Evolutionary conservation across 2,113 vertebrate species (phyloP).

Genomic region (Lates calcarifer): DNA sequence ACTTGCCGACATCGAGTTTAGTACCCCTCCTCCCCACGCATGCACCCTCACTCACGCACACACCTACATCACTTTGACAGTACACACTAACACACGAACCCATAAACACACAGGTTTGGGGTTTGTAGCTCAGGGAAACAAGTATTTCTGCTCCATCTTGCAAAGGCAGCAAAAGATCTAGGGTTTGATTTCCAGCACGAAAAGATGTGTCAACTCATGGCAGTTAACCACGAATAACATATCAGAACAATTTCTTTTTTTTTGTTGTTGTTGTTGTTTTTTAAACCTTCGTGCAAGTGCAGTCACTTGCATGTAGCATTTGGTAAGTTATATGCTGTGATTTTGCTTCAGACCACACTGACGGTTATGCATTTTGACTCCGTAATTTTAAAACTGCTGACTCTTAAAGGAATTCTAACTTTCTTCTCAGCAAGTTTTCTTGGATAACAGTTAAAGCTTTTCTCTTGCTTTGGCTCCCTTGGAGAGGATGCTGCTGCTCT

Average conservation of each 20-base stretch:
- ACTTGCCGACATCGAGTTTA: conserved; percentile 59
- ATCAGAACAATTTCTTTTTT: background rate
- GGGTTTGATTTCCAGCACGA: background rate
- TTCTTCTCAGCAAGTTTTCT: background rate
- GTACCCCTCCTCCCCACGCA: conserved; percentile 27
- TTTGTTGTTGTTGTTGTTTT: no score
- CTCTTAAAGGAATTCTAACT: background rate
- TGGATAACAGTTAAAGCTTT: background rate
- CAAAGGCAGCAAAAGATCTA: background rate
- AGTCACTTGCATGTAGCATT: background rate
- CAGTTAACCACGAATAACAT: background rate
- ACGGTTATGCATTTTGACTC: background rate
- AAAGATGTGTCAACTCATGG: background rate
- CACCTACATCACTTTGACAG: conserved; percentile 48
- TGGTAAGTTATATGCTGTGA: background rate
- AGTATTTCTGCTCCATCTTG: background rate
- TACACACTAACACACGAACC: conserved; percentile 22
- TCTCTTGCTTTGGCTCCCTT: no score
- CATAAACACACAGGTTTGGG: background rate
- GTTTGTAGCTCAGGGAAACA: conserved; percentile 9
- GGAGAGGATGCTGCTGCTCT: background rate
- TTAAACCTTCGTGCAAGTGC: background rate
- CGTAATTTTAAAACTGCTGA: background rate
- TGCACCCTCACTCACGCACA: conserved; percentile 24
- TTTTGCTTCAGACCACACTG: background rate